Base-by-base conservation (phyloP, 2,888 invertebrate genomes). In the Cheilosia urbana region DNA sequence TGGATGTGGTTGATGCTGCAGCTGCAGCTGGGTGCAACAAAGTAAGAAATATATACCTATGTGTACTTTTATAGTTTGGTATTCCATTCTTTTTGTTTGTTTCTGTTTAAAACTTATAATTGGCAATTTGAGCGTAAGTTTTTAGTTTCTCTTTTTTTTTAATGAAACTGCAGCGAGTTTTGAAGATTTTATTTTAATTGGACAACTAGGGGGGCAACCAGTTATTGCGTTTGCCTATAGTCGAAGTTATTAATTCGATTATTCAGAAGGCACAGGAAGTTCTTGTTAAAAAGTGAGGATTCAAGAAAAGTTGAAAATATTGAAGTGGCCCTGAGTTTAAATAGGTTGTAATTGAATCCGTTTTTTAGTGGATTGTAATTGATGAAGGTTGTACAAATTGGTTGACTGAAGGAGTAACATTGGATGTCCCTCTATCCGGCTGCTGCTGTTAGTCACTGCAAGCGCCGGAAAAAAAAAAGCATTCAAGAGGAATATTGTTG, bases 91-190 rank as follows among this genome's bases (percentile, higher is more conserved):
- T 57, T 45, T 45, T 58, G 21, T 51, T 17, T 65, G 34, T 83
- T 83, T 83, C 57, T 72, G 72, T 73, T 72, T 42, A 68, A 78
- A 83, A 83, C 73, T 83, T 83, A 83, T 83, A 83, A 83, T 83
- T 83, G 83, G 83, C 78, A 73, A 73, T 83, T 78, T 83, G 65
- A 83, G 63, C 58, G 68, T 63, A 83, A 83, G 78, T 83, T 83
- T 83, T 57, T 63, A 78, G 78, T 82, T 76, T 58, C 55, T 55
- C 24, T 27, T 66, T 63, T 66, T 55, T 77, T 66, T 42, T 15
- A 60, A 72, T 68, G 68, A 68, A 78, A 63, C 40, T 77, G 47
- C 65, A 66, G 62, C 55, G 49, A 60, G 57, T 42, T 68, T 73
- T 62, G 47, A 68, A 53, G 49, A 57, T 57, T 78, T 66, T 42